Percentiles rank a stretch among this genome's conserved stretches.
Conservation (phyloP, 2,797 vertebrate genomes). For the Gymnothorax reevesii region DNA sequence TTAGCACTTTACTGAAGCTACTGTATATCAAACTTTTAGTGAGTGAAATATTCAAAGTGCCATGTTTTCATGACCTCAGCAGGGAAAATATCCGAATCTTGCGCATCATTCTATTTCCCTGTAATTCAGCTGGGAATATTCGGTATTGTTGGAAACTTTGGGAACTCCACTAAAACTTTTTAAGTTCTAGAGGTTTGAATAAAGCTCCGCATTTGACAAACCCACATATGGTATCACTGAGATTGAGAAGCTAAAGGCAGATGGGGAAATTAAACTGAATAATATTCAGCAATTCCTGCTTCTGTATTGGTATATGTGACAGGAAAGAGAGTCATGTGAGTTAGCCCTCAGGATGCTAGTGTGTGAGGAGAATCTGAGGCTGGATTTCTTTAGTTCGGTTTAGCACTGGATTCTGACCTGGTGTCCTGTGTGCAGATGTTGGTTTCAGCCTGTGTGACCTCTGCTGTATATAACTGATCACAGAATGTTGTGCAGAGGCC, state of each 20-base stretch:
- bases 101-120: too few relatives aligned
- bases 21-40: too few relatives aligned
- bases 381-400: constrained; percentile 51
- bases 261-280: background rate
- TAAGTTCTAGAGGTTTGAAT: too few relatives aligned
- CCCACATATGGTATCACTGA: too few relatives aligned
- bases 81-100: too few relatives aligned
- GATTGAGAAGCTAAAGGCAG: background rate
- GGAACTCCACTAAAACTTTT: too few relatives aligned
- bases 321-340: constrained; percentile 1
- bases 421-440: constrained; percentile 58
- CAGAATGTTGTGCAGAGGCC: constrained; percentile 6
- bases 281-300: background rate
- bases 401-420: constrained; percentile 66
- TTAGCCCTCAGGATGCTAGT: constrained; percentile 47
- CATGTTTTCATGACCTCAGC: too few relatives aligned
- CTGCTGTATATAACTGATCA: constrained; percentile 65
- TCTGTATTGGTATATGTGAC: background rate
- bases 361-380: constrained; percentile 47
- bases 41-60: too few relatives aligned
- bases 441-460: constrained; percentile 70
- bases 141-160: too few relatives aligned
- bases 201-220: too few relatives aligned
- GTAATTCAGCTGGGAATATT: too few relatives aligned
- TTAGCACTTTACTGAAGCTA: too few relatives aligned